Percentiles rank a stretch among this genome's conserved stretches.
These are phyloP conservation scores for Zaprionus camerounensis DNA, from an alignment of 1,140 invertebrate species.

Conservation along the genomic window DNA sequence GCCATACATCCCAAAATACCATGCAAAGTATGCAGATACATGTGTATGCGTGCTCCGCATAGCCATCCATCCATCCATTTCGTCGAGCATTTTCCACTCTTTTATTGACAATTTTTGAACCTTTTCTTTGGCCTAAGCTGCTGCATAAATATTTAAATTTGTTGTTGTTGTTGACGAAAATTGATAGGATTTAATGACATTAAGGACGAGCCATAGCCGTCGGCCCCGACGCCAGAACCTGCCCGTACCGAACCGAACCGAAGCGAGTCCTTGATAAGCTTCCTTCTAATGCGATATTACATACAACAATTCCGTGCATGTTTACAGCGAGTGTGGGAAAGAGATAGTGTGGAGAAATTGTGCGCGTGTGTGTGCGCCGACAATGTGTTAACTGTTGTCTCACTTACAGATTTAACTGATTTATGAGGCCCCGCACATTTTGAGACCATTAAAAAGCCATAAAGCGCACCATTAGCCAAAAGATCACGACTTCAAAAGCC, in stretches of 20 bases:
- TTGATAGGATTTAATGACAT: conserved; percentile 82
- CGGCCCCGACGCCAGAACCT: conserved; percentile 12
- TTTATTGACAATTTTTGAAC: conserved; percentile 72
- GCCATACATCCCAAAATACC: not conserved
- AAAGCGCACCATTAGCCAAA: conserved; percentile 51
- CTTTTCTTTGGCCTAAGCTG: conserved; percentile 63
- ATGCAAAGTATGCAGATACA: conserved; percentile 7
- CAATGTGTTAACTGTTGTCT: conserved; percentile 58
- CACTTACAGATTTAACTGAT: conserved; percentile 52
- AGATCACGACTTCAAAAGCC: conserved; percentile 24
- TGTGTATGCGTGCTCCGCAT: not conserved
- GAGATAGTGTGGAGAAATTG: conserved; percentile 19
- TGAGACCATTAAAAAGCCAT: conserved; percentile 70
- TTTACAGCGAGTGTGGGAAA: not conserved
- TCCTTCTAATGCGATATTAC: conserved; percentile 57
- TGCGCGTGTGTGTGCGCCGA: not conserved
- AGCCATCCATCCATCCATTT: conserved; percentile 3
- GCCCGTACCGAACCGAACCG: not conserved
- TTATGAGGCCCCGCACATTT: conserved; percentile 57
- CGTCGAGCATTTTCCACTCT: conserved; percentile 20
- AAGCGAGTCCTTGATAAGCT: conserved; percentile 55
- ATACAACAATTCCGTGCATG: conserved; percentile 36
- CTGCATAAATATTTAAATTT: conserved; percentile 81
- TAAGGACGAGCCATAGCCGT: conserved; percentile 45
- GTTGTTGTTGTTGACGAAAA: conserved; percentile 60